A percentile compares a stretch with the other conserved stretches of the same genome.
These are phyloP conservation scores for Atopsyche davidsoni DNA, from an alignment of 1,140 invertebrate genomes.

Conservation along the genomic window DNA sequence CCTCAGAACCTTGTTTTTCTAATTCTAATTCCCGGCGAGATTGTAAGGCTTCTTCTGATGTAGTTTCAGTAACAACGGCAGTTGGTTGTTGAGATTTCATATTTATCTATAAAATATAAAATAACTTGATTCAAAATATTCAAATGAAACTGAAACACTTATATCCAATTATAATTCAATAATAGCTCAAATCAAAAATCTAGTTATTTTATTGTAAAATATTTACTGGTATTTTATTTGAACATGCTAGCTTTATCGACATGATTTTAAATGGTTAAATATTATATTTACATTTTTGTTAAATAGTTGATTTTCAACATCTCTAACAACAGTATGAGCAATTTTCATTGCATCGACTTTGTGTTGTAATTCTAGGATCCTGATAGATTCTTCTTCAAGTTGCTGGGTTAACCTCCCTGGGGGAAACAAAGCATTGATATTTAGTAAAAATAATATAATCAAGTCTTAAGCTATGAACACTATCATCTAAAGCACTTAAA, in stretches of 20 bases:
- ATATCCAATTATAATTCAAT: not conserved
- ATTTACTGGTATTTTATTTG: not conserved
- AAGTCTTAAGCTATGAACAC: not conserved
- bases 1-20: too few species aligned
- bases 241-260: not conserved
- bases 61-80: too few species aligned
- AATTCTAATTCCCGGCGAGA: too few species aligned
- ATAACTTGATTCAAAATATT: too few species aligned
- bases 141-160: not conserved
- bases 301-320: not conserved
- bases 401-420: not conserved
- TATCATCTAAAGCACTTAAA: not conserved
- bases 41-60: too few species aligned
- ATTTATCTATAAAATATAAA: too few species aligned
- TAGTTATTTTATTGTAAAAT: constrained; percentile 1
- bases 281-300: constrained; percentile 1
- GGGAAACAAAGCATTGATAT: not conserved
- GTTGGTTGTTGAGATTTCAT: too few species aligned
- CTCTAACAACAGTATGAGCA: not conserved
- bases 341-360: not conserved
- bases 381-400: constrained; percentile 3
- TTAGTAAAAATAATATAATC: not conserved
- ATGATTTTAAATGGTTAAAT: too few species aligned
- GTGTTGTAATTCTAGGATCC: not conserved
- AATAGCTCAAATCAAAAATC: not conserved